Conservation (phyloP, 1,140 invertebrate species). For the Drosophila eugracilis region DNA sequence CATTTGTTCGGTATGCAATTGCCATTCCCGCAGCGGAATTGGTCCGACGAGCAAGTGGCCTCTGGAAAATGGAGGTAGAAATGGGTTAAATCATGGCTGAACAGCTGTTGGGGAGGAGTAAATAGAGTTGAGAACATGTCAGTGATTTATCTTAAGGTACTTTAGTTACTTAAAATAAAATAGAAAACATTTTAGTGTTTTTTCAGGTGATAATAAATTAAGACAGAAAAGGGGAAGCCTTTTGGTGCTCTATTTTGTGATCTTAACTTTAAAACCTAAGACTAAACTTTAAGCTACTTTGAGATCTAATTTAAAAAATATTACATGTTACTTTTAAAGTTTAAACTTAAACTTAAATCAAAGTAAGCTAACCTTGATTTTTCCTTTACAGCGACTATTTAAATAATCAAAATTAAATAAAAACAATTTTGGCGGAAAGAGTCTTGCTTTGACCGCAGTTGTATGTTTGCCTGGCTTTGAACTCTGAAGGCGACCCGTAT, state of each 20-base stretch:
- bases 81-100: conserved; percentile 17
- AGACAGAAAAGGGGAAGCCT: not conserved
- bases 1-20: conserved; percentile 88
- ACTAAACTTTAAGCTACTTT: too few species aligned
- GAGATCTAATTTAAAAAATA: too few species aligned
- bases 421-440: not conserved
- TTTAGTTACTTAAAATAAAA: not conserved
- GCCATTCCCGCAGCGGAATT: conserved; percentile 87
- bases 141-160: not conserved
- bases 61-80: conserved; percentile 58
- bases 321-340: too few species aligned
- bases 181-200: not conserved
- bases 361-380: not conserved
- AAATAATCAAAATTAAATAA: not conserved
- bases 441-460: not conserved
- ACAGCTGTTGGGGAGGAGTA: not conserved
- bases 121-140: not conserved
- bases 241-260: too few species aligned
- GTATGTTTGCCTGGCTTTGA: conserved; percentile 51
- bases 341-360: too few species aligned
- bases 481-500: conserved; percentile 49
- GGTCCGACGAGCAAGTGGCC: conserved; percentile 78
- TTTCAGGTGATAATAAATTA: not conserved
- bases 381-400: not conserved
- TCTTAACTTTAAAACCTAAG: too few species aligned